phyloP scores from a whole-genome alignment of 2,113 vertebrate genomes.

The Hymenochirus boettgeri region DNA sequence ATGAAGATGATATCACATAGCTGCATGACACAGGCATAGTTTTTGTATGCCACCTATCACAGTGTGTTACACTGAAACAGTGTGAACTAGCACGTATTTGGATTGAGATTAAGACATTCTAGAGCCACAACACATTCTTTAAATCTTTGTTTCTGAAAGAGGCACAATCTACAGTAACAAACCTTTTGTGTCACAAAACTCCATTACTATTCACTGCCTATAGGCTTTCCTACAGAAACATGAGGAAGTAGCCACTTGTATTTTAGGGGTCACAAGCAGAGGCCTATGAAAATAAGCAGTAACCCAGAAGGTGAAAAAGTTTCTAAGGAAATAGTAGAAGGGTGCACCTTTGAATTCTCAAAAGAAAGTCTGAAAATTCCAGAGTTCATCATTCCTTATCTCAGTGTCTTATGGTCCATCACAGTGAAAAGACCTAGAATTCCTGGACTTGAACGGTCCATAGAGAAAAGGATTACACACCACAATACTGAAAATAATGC shows the following conservation, averaged over 20 bases:
- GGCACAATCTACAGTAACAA: constrained; percentile 5
- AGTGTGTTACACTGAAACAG: neutral
- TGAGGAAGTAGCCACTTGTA: constrained; percentile 7
- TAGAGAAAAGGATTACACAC: constrained; percentile 26
- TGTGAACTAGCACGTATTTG: neutral
- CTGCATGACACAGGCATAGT: neutral
- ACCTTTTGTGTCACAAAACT: neutral
- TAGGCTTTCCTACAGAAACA: neutral
- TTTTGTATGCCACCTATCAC: neutral
- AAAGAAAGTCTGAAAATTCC: constrained; percentile 19
- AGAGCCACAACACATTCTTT: constrained; percentile 4
- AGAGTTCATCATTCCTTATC: constrained; percentile 30
- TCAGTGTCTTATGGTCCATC: constrained; percentile 39
- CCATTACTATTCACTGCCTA: neutral
- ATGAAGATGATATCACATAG: too few species aligned
- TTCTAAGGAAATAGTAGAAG: constrained; percentile 34
- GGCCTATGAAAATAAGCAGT: constrained; percentile 22
- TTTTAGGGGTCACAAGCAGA: constrained; percentile 28
- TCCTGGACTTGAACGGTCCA: constrained; percentile 34
- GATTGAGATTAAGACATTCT: neutral
- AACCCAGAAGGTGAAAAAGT: constrained; percentile 33
- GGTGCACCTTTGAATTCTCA: constrained; percentile 30
- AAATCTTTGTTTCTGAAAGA: constrained; percentile 12
- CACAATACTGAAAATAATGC: constrained; percentile 44
- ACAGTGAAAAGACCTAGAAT: constrained; percentile 37